Conservation (phyloP, 1,140 invertebrate species). For the Drosophila parabipectinata region DNA sequence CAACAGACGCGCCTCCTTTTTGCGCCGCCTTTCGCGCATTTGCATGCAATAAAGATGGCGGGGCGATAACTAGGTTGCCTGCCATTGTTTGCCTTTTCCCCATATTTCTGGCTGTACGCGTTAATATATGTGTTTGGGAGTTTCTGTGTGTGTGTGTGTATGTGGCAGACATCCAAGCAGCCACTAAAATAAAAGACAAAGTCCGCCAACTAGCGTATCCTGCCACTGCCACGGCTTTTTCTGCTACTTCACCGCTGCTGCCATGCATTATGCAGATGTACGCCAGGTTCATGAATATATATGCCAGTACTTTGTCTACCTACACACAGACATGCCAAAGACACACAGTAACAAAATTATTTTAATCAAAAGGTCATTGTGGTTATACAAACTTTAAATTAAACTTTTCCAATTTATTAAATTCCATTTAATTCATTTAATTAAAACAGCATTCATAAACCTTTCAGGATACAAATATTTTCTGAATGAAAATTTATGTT, state of each 20-base stretch:
- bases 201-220: conserved; percentile 70
- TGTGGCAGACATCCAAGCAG: conserved; percentile 55
- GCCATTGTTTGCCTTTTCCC: conserved; percentile 78
- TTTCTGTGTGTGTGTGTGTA: conserved; percentile 46
- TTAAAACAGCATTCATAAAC: no score
- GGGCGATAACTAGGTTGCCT: conserved; percentile 78
- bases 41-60: conserved; percentile 82
- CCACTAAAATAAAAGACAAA: conserved; percentile 78
- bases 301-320: conserved; percentile 71
- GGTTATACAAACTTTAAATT: no score
- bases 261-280: conserved; percentile 80
- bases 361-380: no score
- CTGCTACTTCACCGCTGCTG: conserved; percentile 51
- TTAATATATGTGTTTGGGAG: conserved; percentile 14
- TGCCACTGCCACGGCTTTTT: conserved; percentile 55
- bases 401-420: no score
- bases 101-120: conserved; percentile 52
- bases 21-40: conserved; percentile 76
- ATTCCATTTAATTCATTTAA: no score
- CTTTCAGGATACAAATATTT: no score
- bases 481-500: not conserved
- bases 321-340: conserved; percentile 1
- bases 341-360: conserved; percentile 6
- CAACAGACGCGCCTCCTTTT: conserved; percentile 71
- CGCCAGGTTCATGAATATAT: conserved; percentile 80